Evolutionary conservation across 2,797 vertebrate species (phyloP), one percentile per base, ranked within the genome.

Genomic region (Tachyglossus aculeatus): DNA sequence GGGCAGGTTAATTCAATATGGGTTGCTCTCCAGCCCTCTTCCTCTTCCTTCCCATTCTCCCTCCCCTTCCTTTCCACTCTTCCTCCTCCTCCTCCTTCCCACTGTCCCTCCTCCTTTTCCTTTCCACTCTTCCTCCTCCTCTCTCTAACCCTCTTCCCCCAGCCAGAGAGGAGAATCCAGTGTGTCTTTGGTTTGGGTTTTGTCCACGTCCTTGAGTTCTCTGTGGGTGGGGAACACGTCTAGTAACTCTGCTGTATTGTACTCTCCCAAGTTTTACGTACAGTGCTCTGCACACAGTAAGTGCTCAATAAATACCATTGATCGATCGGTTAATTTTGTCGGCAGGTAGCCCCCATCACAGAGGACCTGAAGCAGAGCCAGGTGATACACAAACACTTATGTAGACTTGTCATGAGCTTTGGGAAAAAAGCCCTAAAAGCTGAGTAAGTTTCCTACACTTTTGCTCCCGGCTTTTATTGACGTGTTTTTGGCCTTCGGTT

Each of bases 351-450:
- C 39, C 6, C 56, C 4, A 38, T 84, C 32, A 61, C 32, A 22
- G 79, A 85, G 68, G 71, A 79, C 51, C 55, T 84, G 56, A 78
- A 41, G 64, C 78, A 82, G 74, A 77, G 34, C n/a, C 75, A 40
- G 22, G 41, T 64, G 48, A 24, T 81, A 37, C 74, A 72, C 38
- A 69, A 78, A 38, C 78, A 85, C 3, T 24, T 41, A 1, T 82
- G 84, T 11, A 1, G 71, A 19, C 41, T 81, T 13, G 65, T 55
- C 38, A 79, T 33, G 24, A 67, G 55, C 9, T 74, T 72, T 55
- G 73, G 57, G 36, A 22, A 71, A 34, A 39, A 56, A 14, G 62
- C 45, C 27, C 62, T 84, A 18, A 67, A 44, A 47, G 75, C 72
- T 25, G 54, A 57, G 85, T 85, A 78, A 84, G 84, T 63, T 71